phyloP scores from a whole-genome alignment of 2,797 vertebrate genomes.

The Carcharodon carcharias region DNA sequence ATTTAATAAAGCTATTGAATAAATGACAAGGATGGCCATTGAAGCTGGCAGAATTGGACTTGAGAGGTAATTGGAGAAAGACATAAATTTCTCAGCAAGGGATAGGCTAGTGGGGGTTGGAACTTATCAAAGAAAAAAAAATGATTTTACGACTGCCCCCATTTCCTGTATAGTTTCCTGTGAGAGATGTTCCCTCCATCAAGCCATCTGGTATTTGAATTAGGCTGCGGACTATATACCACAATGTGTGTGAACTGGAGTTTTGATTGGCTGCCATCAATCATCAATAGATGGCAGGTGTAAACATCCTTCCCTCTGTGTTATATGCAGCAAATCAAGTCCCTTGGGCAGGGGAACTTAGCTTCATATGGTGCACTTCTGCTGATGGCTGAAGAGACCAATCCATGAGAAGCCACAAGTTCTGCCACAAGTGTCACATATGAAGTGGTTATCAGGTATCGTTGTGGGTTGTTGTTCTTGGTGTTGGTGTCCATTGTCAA shows the following conservation, averaged over 20 bases:
- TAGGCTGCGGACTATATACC: neutral
- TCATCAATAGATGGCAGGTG: neutral
- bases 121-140: neutral
- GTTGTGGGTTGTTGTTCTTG: too few relatives aligned
- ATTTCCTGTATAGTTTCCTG: too few relatives aligned
- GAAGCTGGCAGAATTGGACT: neutral
- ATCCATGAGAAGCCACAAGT: neutral
- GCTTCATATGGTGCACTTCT: neutral
- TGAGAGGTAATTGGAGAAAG: neutral
- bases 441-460: neutral
- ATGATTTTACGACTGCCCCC: neutral
- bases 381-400: neutral
- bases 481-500: neutral
- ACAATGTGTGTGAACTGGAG: neutral
- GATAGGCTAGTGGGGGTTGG: neutral
- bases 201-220: neutral
- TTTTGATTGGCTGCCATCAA: neutral
- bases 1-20: slow-evolving; percentile 9
- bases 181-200: neutral
- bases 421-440: neutral
- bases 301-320: neutral
- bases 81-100: neutral
- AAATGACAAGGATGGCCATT: neutral
- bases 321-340: neutral
- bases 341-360: neutral